phyloP scores from a whole-genome alignment of 92 coral and sea anemone genomes.

The Epizoanthus rinbou region DNA sequence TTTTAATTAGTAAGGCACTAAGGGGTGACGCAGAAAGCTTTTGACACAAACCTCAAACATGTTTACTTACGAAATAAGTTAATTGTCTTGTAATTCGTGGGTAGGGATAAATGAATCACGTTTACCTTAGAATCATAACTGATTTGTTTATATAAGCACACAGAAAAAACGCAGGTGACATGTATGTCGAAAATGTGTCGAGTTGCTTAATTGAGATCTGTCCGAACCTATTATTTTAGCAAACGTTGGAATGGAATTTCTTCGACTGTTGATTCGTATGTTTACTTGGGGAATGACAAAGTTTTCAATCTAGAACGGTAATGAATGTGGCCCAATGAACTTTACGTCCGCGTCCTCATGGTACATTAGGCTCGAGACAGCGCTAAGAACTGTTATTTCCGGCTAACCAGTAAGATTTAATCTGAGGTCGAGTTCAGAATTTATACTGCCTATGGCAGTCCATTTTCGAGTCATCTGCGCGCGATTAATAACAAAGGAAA shows the following conservation, averaged over 20 bases:
- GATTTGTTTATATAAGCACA: constrained; percentile 31
- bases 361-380: neutral
- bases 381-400: constrained; percentile 4
- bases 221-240: constrained; percentile 37
- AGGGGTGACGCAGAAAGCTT: constrained; percentile 20
- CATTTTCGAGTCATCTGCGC: constrained; percentile 68
- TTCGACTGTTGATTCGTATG: constrained; percentile 27
- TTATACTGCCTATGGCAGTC: constrained; percentile 16
- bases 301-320: neutral
- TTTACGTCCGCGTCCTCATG: neutral
- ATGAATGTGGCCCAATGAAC: neutral
- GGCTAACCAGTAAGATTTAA: constrained; percentile 37
- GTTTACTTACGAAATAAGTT: constrained; percentile 44
- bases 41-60: constrained; percentile 35
- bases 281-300: constrained; percentile 3
- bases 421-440: constrained; percentile 35
- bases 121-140: constrained; percentile 16
- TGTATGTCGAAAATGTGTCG: constrained; percentile 3
- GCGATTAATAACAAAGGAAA: constrained; percentile 78
- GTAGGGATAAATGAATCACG: constrained; percentile 34
- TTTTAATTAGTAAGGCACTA: constrained; percentile 19
- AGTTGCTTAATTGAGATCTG: constrained; percentile 30
- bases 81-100: constrained; percentile 38
- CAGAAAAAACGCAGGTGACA: neutral
- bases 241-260: constrained; percentile 18